phyloP scores from a whole-genome alignment of 1,140 invertebrate species.

The Charaxes varanes region DNA sequence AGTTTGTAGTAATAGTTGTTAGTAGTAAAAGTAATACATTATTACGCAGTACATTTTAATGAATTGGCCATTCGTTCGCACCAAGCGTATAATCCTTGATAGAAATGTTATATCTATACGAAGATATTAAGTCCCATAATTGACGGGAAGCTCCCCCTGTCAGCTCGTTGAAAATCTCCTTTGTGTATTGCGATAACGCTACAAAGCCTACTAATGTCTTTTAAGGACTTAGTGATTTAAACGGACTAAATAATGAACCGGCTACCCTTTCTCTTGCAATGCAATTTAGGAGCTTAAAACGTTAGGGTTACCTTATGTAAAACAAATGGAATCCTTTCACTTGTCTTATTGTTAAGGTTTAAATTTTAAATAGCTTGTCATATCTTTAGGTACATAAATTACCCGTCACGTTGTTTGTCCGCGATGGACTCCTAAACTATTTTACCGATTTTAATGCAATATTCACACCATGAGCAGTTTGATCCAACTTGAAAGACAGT shows the following conservation, averaged over 20 bases:
- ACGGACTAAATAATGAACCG: slow-evolving; percentile 72
- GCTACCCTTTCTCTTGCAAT: slow-evolving; percentile 56
- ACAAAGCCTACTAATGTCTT: slow-evolving; percentile 73
- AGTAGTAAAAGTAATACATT: too few species aligned
- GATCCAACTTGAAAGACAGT: too few species aligned
- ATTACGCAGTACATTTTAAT: slow-evolving; percentile 3
- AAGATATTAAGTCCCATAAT: slow-evolving; percentile 56
- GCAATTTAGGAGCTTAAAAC: slow-evolving; percentile 62
- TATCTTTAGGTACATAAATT: too few species aligned
- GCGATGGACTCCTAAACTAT: too few species aligned
- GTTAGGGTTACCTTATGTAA: slow-evolving; percentile 19
- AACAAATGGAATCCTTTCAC: neutral
- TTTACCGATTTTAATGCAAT: too few species aligned
- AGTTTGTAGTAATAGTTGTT: too few species aligned
- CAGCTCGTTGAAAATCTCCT: slow-evolving; percentile 60
- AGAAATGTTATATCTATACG: slow-evolving; percentile 27
- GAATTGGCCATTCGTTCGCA: slow-evolving; percentile 6
- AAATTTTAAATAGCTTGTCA: too few species aligned
- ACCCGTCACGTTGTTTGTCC: too few species aligned
- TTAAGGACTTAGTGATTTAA: slow-evolving; percentile 75
- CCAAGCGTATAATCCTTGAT: slow-evolving; percentile 11
- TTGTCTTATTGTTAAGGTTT: too few species aligned
- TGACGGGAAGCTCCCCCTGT: slow-evolving; percentile 45
- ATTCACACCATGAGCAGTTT: too few species aligned
- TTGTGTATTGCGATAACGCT: slow-evolving; percentile 68